Base-by-base conservation (phyloP, 2,113 vertebrate species). In the Emberiza fucata region DNA sequence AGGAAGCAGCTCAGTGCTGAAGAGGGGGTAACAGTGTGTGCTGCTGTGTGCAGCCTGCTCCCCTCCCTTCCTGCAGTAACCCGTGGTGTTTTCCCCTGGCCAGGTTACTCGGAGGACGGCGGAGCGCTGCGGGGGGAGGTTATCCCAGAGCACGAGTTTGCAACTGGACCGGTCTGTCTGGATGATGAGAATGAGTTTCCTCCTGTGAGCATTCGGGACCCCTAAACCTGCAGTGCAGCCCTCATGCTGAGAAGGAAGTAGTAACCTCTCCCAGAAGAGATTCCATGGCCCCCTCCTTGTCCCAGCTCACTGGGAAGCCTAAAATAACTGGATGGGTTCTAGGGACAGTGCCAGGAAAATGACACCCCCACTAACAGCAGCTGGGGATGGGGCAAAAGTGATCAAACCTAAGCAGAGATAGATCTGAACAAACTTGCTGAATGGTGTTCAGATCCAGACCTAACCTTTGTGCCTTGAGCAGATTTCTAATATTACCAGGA, bases 141-240 rank as follows among this genome's bases (percentile, higher is more conserved):
- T 11, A 98, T 99, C 97, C 99, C 99, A 0, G 99, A 99, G 90
- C 99, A 99, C 3, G 99, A 99, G 97, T 99, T 99, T 66, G 99
- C 99, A 0, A 98, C 98, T 27, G 97, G 99, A 86, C 98, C 99
- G 3, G 98, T 99, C 88, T 98, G 98, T 93, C 98, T 99, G 33
- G 99, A 99, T 7, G 99, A 99, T 2, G 99, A 99, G 96, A 98
- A 98, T 81, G 99, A 99, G 90, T 99, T 99, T 37, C 99, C 99
- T 92, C 99, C 99, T 92, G 98, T 99, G 97, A 98, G 99, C 98
- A 99, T 98, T 96, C 97, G 97, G 97, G 95, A 96, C 89, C 98
- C 99, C 78, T 99, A 98, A 98, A 90, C 79, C 92, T 80, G 93
- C 94, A 54, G 21, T 86, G 48, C 81, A 22, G 63, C 44, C 95